Evolutionary conservation across 2,888 invertebrate species (phyloP).

Genomic region (Dichetophora obliterata): DNA sequence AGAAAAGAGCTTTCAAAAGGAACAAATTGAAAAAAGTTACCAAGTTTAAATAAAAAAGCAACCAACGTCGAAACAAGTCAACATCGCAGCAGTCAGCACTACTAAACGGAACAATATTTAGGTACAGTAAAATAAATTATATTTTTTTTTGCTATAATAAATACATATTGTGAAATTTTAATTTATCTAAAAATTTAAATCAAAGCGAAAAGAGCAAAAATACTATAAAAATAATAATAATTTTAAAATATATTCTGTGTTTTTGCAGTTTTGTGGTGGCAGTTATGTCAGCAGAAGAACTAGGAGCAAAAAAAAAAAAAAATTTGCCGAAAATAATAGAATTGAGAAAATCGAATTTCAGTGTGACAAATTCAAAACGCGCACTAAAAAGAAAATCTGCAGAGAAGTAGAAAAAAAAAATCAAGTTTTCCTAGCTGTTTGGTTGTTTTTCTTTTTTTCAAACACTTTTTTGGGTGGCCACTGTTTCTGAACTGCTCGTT

Average conservation of each 20-base stretch:
- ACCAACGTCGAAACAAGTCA: neutral
- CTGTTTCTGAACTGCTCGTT: too few species aligned
- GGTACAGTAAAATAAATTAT: neutral
- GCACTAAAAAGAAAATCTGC: neutral
- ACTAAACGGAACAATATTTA: neutral
- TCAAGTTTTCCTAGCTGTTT: neutral
- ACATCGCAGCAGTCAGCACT: too few species aligned
- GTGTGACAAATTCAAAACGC: neutral
- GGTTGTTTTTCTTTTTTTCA: too few species aligned
- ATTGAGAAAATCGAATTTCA: neutral
- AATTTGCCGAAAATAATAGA: neutral
- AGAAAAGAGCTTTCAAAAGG: neutral
- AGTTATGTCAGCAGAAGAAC: neutral
- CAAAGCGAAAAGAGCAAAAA: neutral
- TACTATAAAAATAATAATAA: neutral
- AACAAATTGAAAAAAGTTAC: neutral
- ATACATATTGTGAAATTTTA: neutral
- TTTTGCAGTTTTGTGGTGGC: neutral
- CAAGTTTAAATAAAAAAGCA: neutral
- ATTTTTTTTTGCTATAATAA: too few species aligned
- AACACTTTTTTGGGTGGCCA: too few species aligned
- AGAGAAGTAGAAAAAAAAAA: conserved; percentile 5
- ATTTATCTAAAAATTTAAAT: too few species aligned
- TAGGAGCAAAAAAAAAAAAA: neutral
- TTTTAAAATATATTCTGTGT: neutral